Evolutionary conservation across 2,113 vertebrate genomes (phyloP), one percentile per base, ranked within the genome.

Genomic region (Pagrus major): DNA sequence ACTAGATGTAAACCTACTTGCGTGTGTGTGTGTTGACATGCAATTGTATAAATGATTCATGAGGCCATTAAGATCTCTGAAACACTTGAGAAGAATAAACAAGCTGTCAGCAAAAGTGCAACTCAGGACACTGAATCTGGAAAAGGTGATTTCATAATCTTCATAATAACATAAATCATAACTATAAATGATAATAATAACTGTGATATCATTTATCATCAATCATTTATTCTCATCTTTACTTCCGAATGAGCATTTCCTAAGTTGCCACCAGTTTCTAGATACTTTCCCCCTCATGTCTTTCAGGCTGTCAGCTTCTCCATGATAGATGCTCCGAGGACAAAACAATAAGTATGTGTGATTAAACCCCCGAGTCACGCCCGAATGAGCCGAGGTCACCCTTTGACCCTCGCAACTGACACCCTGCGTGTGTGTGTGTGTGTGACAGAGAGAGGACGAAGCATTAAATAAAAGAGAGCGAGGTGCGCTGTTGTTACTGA

Each of bases 281-380:
- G 27, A 60, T 18, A 15, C 31, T 42, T 61, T 46, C 33, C 47
- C n/a, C n/a, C 42, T 74, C 20, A 15, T 4, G 4, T 52, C 56
- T 80, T 44, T 79, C 56, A 61, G 69, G 18, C 78, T 78, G 82
- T 78, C 80, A 81, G n/a, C 59, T 78, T 56, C 49, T 25, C 5
- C 2, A 3, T 86, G 82, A 82, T 72, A 16, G 71, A 91, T 80
- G 76, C 47, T 68, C 55, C 65, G 68, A 29, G 46, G 33, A 42
- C 3, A n/a, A 84, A 80, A 89, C 81, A 80, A 72, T 83, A 69
- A 65, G 70, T 61, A 54, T 73, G 66, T 88, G 47, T 89, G 79
- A 91, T 88, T 85, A 91, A 88, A 70, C 35, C 51, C 46, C 73
- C 35, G 51, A 59, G 49, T 80, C 74, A 67, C 15, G 65, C 52